Evolutionary conservation across 2,113 vertebrate species (phyloP).

Genomic region (Corydoras sp.): DNA sequence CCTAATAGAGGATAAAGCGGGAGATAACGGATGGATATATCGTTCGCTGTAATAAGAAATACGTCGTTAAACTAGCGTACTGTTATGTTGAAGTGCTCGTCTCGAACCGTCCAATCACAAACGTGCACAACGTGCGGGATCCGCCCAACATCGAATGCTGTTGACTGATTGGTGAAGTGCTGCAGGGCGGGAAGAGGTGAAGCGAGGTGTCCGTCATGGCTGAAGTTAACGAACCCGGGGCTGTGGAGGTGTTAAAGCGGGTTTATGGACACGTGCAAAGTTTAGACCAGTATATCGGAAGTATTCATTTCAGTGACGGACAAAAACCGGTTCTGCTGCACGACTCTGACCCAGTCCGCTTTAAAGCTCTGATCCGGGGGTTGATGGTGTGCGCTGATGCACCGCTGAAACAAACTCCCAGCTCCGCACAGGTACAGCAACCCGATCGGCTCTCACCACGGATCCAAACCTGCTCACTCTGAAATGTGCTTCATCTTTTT

Average conservation of each 20-base stretch:
- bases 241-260: conserved; percentile 44
- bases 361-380: conserved; percentile 43
- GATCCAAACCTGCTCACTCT: neutral
- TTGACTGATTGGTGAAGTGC: neutral
- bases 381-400: conserved; percentile 56
- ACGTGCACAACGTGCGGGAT: too few relatives aligned
- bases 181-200: neutral
- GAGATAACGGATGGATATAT: too few relatives aligned
- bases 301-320: conserved; percentile 54
- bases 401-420: conserved; percentile 49
- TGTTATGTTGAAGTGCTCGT: too few relatives aligned
- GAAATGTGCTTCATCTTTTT: neutral
- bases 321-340: conserved; percentile 40
- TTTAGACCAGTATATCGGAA: conserved; percentile 51
- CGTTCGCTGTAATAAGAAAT: too few relatives aligned
- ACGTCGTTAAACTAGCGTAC: too few relatives aligned
- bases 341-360: conserved; percentile 46
- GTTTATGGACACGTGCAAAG: conserved; percentile 52
- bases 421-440: conserved; percentile 56
- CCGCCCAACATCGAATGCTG: too few relatives aligned
- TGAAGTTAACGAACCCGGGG: conserved; percentile 21
- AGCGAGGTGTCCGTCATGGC: conserved; percentile 33
- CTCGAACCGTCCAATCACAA: too few relatives aligned
- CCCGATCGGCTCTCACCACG: conserved; percentile 44
- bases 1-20: too few relatives aligned